Evolutionary conservation across 2,888 invertebrate species (phyloP), one percentile per base, ranked within the genome.

Genomic region (Caenorhabditis virilis): DNA sequence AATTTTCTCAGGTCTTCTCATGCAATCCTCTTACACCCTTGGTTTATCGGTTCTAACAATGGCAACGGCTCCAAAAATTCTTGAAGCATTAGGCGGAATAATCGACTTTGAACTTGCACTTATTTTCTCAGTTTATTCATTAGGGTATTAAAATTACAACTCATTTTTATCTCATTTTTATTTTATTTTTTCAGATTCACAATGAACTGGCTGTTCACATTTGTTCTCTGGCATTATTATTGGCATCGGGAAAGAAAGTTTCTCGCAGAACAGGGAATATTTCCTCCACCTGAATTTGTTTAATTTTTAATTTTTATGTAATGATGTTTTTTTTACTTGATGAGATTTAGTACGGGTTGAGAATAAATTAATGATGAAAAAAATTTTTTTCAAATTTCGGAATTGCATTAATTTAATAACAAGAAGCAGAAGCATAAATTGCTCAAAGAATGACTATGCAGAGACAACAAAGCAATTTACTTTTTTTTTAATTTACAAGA

Each of bases 11-110:
- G 78, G 74, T 4, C 72, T 82, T 15, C 64, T 81, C 18, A 78
- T 83, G 68, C 82, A 82, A 64, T 78, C 78, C 18, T 76, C 80
- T 5, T 82, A 83, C 60, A 79, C 79, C 2, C 75, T 82, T 1
- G 82, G 82, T 7, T 66, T 82, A 51, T 79, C 79, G 2, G 77
- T 82, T n/a, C 69, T 82, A 9, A 78, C 83, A 9, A 82, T 82
- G 78, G 82, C 82, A 1, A 83, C 78, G 9, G 74, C 81, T 26
- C 83, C 83, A 1, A 82, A 82, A 63, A 64, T 82, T 15, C 69
- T 82, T 7, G 76, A 76, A 46, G 76, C 76, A 9, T 39, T 76
- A 7, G 70, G 73, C 26, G 71, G 71, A 23, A 47, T 58, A 13
- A 69, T 72, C 13, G 72, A 72, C 26, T 52, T 69, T 25, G 63